phyloP scores from a whole-genome alignment of 2,888 invertebrate genomes.

The Zhengitettix transpicula region DNA sequence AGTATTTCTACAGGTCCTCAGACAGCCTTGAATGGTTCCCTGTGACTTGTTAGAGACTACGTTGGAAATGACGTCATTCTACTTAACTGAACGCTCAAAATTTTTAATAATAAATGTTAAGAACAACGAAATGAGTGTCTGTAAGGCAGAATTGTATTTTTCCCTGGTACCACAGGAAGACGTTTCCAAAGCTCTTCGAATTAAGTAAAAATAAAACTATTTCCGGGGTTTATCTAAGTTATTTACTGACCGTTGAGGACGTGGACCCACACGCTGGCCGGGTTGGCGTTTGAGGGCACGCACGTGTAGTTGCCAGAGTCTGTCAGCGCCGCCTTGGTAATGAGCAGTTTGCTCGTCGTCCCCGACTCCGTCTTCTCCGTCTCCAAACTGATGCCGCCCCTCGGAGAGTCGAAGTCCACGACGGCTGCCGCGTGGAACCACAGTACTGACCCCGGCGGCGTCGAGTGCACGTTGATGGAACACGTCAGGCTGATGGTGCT shows the following conservation, averaged over 20 bases:
- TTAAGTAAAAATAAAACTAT: constrained; percentile 4
- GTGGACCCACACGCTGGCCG: constrained; percentile 68
- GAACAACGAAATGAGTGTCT: too few species aligned
- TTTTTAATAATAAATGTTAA: too few species aligned
- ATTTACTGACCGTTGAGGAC: constrained; percentile 58
- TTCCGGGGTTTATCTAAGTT: background rate
- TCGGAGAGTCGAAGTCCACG: constrained; percentile 65
- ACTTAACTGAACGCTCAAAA: too few species aligned
- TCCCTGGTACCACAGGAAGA: too few species aligned
- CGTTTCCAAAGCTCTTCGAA: too few species aligned
- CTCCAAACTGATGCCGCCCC: constrained; percentile 73
- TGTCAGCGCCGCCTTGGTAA: constrained; percentile 65
- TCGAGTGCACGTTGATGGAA: constrained; percentile 73
- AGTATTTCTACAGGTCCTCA: too few species aligned
- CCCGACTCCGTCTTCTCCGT: constrained; percentile 70
- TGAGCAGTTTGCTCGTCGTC: constrained; percentile 65
- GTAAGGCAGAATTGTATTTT: too few species aligned
- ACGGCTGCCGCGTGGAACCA: constrained; percentile 73
- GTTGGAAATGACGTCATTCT: too few species aligned
- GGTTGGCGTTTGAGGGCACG: constrained; percentile 67
- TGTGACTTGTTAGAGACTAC: too few species aligned
- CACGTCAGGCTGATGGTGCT: constrained; percentile 81
- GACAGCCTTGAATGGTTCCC: too few species aligned
- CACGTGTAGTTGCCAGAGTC: constrained; percentile 83
- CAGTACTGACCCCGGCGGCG: constrained; percentile 57